phyloP scores from a whole-genome alignment of 64 coral and sea anemone genomes.

The Hydrozoanthus tunicans region DNA sequence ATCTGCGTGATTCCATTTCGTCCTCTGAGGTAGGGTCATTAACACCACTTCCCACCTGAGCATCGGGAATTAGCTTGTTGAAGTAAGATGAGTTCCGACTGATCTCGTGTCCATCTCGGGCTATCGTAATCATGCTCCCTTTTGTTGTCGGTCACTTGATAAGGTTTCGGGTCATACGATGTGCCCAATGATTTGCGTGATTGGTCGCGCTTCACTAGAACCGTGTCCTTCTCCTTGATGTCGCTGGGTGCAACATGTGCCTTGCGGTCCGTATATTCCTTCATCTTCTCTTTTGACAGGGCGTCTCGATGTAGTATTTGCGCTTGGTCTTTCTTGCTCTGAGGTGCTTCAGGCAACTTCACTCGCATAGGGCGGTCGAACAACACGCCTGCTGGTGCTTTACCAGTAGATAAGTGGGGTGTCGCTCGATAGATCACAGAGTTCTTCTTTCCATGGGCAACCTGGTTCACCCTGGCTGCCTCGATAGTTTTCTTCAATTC shows the following conservation, averaged over 20 bases:
- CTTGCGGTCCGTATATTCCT: background rate
- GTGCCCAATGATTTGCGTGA: constrained; percentile 37
- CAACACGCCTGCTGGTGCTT: constrained; percentile 28
- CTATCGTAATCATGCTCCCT: constrained; percentile 11
- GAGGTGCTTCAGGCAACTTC: constrained; percentile 50
- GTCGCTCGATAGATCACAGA: constrained; percentile 28
- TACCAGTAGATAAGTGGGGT: constrained; percentile 38
- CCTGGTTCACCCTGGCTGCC: background rate
- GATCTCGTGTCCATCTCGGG: too few relatives aligned
- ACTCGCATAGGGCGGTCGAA: constrained; percentile 37
- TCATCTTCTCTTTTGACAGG: background rate
- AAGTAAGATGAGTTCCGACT: background rate
- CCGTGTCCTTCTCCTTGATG: too few relatives aligned
- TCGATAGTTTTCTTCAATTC: constrained; percentile 31
- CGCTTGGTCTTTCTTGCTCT: constrained; percentile 12
- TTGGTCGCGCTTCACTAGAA: too few relatives aligned
- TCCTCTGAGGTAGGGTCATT: too few relatives aligned
- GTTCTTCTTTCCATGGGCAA: constrained; percentile 28
- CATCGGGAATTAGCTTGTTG: too few relatives aligned
- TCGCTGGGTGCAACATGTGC: too few relatives aligned
- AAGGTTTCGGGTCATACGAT: constrained; percentile 22
- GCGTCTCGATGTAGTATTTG: background rate
- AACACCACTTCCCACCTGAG: too few relatives aligned
- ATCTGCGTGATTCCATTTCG: too few relatives aligned
- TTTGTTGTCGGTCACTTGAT: background rate